Base-by-base conservation (phyloP, 2,113 vertebrate species). In the Semnornis frantzii region DNA sequence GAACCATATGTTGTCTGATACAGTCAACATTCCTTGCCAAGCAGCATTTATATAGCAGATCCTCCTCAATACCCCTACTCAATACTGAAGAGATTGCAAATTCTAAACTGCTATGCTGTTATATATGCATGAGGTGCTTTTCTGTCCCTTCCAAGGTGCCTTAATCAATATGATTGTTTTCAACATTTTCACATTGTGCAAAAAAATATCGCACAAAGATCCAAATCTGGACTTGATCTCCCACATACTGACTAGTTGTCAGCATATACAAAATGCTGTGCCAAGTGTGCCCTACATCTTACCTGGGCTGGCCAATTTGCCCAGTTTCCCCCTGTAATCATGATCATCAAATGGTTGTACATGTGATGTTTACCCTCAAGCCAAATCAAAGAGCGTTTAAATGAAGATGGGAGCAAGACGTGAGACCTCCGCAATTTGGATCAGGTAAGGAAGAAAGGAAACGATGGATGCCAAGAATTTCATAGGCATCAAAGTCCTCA, bases 1-100 rank as follows among this genome's bases (percentile, higher is more conserved):
- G 93, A 95, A 95, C 91, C 96, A 96, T 96, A 95, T 96, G 96
- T 93, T 96, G 91, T 92, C 92, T 94, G 92, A 95, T 96, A 85
- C 85, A 96, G 85, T 95, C 91, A 92, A 89, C 42, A 15, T 77
- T 91, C 82, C 85, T 80, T 92, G 95, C 96, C 95, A 96, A 94
- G 91, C 76, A 89, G 92, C 85, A 87, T 89, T 94, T 95, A 83
- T 93, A 96, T 71, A 42, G 31, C 76, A 92, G 96, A 96, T 95
- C 96, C 37, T 39, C 37, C 37, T 39, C 95, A 96, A 95, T 76
- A 28, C 24, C 96, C 71, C 80, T 72, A 62, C 79, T 79, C 62
- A 66, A 80, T 87, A 89, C 21, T 77, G 79, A 75, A 82, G 82
- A 82, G 71, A 82, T 5, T 60, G 74, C 31, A 81, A 78, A 81